Evolutionary conservation across 2,888 invertebrate species (phyloP).

Genomic region (Athalia rosae): DNA sequence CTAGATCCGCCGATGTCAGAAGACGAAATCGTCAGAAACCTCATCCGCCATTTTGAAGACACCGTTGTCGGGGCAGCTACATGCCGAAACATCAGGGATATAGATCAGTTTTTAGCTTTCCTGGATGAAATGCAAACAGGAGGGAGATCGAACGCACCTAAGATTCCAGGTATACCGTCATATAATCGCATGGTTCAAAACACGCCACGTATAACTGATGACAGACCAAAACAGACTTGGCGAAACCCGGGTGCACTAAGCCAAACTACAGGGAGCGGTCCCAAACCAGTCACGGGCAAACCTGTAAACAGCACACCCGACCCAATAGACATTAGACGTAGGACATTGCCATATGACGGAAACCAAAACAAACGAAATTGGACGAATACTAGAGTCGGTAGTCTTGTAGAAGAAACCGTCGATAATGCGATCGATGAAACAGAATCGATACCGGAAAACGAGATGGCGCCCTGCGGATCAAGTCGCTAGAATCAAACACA

Average conservation of each 20-base stretch:
- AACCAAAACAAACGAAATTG: neutral
- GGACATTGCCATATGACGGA: neutral
- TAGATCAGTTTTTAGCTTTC: neutral
- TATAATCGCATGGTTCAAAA: neutral
- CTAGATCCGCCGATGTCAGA: neutral
- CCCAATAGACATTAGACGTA: neutral
- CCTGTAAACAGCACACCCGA: neutral
- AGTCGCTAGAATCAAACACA: neutral
- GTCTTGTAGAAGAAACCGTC: neutral
- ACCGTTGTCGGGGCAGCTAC: neutral
- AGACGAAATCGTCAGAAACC: neutral
- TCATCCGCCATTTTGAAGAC: neutral
- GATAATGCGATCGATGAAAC: neutral
- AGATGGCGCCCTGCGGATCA: neutral
- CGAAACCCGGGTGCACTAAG: neutral
- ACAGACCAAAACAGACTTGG: neutral
- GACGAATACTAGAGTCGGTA: neutral
- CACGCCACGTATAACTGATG: neutral
- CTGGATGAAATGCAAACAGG: slow-evolving; percentile 11
- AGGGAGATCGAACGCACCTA: neutral
- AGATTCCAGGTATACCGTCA: neutral
- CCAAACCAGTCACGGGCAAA: neutral
- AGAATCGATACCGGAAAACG: neutral
- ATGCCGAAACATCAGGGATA: slow-evolving; percentile 4
- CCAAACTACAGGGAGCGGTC: neutral